Evolutionary conservation across 2,797 vertebrate species (phyloP).

Genomic region (Sebastes paucispinis): DNA sequence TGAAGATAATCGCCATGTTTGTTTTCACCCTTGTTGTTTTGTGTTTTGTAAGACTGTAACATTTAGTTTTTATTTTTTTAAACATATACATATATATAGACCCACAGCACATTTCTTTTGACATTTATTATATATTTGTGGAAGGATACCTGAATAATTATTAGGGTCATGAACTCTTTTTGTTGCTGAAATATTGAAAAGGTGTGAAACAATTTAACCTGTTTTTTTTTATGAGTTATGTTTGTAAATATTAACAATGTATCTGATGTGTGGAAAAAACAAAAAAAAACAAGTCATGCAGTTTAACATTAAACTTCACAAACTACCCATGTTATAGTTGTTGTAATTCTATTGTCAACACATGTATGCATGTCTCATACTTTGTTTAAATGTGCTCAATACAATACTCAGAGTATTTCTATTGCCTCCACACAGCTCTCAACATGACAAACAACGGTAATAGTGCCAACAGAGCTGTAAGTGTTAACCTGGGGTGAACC

Average conservation of each 20-base stretch:
- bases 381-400: not conserved
- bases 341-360: conserved; percentile 3
- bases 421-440: too few species aligned
- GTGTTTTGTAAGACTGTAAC: conserved; percentile 69
- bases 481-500: too few species aligned
- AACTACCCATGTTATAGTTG: conserved; percentile 48
- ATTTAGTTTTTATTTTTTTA: conserved; percentile 63
- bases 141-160: conserved; percentile 60
- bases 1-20: conserved; percentile 57
- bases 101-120: conserved; percentile 61
- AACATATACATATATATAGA: conserved; percentile 54
- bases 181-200: conserved; percentile 55
- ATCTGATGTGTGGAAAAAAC: conserved; percentile 75
- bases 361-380: not conserved
- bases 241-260: conserved; percentile 83
- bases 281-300: conserved; percentile 67
- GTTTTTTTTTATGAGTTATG: conserved; percentile 62
- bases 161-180: conserved; percentile 49
- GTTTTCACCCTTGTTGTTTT: conserved; percentile 65
- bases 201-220: conserved; percentile 62
- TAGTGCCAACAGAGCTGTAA: too few species aligned
- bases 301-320: conserved; percentile 85
- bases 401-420: too few species aligned
- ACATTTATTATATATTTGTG: conserved; percentile 63
- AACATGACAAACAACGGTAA: too few species aligned